A percentile compares a stretch with the other conserved stretches of the same genome.
Conservation (phyloP, 2,113 vertebrate species). For the Acrocephalus arundinaceus region DNA sequence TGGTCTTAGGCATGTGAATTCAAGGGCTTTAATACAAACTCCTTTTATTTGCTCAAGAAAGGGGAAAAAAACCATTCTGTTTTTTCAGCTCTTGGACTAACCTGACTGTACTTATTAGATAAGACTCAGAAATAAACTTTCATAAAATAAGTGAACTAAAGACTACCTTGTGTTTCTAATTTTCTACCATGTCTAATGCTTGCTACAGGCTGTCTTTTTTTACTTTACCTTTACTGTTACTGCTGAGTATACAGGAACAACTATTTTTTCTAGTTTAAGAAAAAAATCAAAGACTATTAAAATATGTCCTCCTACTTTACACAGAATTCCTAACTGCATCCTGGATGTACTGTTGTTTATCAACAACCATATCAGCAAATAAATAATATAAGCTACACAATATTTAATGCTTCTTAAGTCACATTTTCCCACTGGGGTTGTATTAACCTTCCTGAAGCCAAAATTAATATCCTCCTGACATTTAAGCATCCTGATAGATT, state of each 20-base stretch:
- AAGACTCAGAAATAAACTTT: neutral
- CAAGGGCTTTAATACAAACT: neutral
- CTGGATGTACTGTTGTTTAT: neutral
- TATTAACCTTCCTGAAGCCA: slow-evolving; percentile 38
- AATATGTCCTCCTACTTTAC: neutral
- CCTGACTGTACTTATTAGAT: neutral
- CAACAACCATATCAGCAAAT: neutral
- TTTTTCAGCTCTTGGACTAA: neutral
- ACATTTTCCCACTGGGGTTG: neutral
- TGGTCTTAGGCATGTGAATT: neutral
- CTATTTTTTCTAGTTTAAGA: neutral
- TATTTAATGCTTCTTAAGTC: neutral
- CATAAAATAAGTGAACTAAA: neutral
- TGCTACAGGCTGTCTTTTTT: neutral
- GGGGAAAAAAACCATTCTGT: neutral
- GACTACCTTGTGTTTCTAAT: neutral
- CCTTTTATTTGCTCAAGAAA: neutral
- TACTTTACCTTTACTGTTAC: neutral
- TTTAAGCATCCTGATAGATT: slow-evolving; percentile 27
- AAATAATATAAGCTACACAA: neutral
- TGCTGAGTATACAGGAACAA: neutral
- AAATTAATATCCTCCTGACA: slow-evolving; percentile 43
- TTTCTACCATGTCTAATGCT: neutral
- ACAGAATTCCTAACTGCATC: neutral
- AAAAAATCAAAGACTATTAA: neutral